Evolutionary conservation across 2,888 invertebrate genomes (phyloP).

Genomic region (Phania funesta): DNA sequence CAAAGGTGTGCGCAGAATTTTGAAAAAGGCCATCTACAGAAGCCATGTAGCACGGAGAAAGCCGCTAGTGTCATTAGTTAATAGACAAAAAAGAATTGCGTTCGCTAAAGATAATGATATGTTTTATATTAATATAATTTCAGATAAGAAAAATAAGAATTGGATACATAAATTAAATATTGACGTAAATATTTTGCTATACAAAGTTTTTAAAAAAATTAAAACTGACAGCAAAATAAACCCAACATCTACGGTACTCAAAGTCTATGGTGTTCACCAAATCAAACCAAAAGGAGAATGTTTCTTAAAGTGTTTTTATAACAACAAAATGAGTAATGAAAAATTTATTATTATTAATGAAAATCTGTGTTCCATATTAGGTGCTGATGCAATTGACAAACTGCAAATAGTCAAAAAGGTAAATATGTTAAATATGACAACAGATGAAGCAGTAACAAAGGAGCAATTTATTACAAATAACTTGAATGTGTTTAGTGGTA

Average conservation of each 20-base stretch:
- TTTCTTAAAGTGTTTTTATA: constrained; percentile 13
- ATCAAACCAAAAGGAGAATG: constrained; percentile 20
- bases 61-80: constrained; percentile 12
- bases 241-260: constrained; percentile 4
- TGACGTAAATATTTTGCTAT: constrained; percentile 2
- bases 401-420: no score
- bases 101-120: background rate
- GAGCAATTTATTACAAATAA: no score
- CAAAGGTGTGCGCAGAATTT: constrained; percentile 13
- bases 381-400: no score
- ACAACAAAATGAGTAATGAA: constrained; percentile 10
- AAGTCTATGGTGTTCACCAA: constrained; percentile 3
- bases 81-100: background rate
- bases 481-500: no score
- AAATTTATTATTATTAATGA: constrained; percentile 6
- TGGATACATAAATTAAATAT: background rate
- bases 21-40: constrained; percentile 6
- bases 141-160: constrained; percentile 16
- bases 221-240: background rate
- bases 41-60: constrained; percentile 28
- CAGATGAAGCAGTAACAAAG: no score
- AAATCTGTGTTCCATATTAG: constrained; percentile 1
- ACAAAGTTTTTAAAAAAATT: background rate
- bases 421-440: no score
- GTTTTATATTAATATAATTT: constrained; percentile 16